Base-by-base conservation (phyloP, 37 sponge, comb jelly and placozoan species). In the Bolinopsis microptera region DNA sequence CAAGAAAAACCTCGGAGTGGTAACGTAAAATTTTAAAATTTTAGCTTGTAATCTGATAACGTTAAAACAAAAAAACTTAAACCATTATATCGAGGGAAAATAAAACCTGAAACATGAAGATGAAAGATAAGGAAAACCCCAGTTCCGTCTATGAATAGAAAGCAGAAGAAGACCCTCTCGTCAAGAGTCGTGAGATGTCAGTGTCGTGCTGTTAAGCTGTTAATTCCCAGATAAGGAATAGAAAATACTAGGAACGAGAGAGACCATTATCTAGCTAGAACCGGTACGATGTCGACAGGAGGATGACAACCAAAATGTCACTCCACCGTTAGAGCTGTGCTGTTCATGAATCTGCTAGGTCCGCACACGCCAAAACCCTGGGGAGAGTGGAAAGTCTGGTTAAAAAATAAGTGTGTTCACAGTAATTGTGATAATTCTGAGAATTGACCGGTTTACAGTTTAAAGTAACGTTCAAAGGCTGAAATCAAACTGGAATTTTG, bases 261-360 rank as follows among this genome's bases (percentile, higher is more conserved):
- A 26, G 1, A 86, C 39, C 0, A 40, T 25, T 1, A 41, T 16
- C 38, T 39, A 48, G 90, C 16, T 21, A 86, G 41, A 3, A 86
- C 61, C 22, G 90, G 90, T 0, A 86, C 31, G 22, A 39, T 39
- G 26, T 86, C 90, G 30, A 86, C 48, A n/a, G 41, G 61, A 40
- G 90, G 90, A 30, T 86, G 90, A 16, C 90, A 86, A 1, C 30
- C 48, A 30, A 27, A 86, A 8, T n/a, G 37, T 0, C 38, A 40
- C 22, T 48, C 39, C 90, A 40, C 38, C 1, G 90, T 1, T 40
- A 22, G 90, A 26, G 90, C 90, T 86, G 90, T 86, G 28, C 90
- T 86, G 90, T 86, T 86, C 90, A 86, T 86, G 61, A 41, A 27
- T 86, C 90, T 5, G 90, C 90, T 2, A 86, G 30, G 39, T 86